Evolutionary conservation across 2,113 vertebrate genomes (phyloP), one percentile per base, ranked within the genome.

Genomic region (Amblyornis subalaris): DNA sequence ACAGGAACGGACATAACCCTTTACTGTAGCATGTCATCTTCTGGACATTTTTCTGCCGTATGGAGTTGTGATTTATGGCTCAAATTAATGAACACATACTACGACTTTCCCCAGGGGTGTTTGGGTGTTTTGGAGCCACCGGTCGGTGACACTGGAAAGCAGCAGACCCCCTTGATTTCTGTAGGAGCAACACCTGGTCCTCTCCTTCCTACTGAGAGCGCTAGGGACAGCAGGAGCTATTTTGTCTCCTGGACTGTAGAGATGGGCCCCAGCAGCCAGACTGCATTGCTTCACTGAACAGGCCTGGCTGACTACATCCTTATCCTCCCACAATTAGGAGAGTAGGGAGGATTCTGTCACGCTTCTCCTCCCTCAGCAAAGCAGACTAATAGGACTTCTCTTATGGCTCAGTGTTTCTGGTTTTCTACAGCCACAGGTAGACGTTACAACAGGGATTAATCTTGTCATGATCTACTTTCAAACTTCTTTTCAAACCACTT

Each of bases 51-150:
- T 88, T 33, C 60, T 95, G 72, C 55, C 64, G 6, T 18, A 57
- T 7, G 28, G 75, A 79, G 69, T 50, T 45, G 21, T 4, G 3
- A 75, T 75, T 93, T 85, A 53, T 83, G 25, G 36, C 55, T 94
- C 58, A 76, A 57, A 73, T 76, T 65, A 86, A 80, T 73, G 60
- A 73, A 73, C 26, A 21, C 25, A 17, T 64, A 24, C 7, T 57
- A 16, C 25, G 0, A 0, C 44, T 19, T 83, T 28, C 28, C 25
- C 21, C 1, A 1, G 47, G 40, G 42, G 6, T 35, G 10, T 51
- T 55, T 55, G 28, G 44, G 29, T 58, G n/a, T 85, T 88, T 90
- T 88, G 58, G 28, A 93, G 64, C 38, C 35, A 48, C 25, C 0
- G 0, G 7, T n/a, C 51, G 71, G 51, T 80, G 84, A 60, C 35